phyloP scores from a whole-genome alignment of 2,888 invertebrate genomes.

The Melanchra persicariae region DNA sequence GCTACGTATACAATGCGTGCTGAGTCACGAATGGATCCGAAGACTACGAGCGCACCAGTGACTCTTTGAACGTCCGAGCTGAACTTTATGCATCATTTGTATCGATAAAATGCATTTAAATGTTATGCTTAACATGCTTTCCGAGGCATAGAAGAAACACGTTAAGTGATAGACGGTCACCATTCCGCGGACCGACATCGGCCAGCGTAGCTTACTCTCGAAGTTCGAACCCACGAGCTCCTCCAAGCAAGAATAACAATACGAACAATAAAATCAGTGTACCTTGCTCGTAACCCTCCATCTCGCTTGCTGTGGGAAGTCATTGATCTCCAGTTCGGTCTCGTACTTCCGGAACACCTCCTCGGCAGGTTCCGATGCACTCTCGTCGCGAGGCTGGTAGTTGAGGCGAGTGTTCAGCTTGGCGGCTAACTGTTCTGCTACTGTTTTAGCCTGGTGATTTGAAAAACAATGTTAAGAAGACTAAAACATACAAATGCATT shows the following conservation, averaged over 20 bases:
- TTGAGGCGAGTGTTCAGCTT: conserved; percentile 99
- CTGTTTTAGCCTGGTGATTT: conserved; percentile 94
- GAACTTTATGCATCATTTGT: too few relatives aligned
- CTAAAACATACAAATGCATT: too few relatives aligned
- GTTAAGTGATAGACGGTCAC: too few relatives aligned
- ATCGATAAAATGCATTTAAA: too few relatives aligned
- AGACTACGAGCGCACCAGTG: not conserved
- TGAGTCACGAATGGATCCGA: not conserved
- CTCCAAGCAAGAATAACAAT: too few relatives aligned
- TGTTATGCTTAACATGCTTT: too few relatives aligned
- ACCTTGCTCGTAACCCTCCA: conserved; percentile 99
- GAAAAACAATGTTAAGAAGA: not conserved
- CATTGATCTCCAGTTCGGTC: conserved; percentile 99
- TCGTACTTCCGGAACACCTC: conserved; percentile 97
- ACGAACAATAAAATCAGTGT: conserved; percentile 19
- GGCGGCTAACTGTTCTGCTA: conserved; percentile 99
- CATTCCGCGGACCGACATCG: too few relatives aligned
- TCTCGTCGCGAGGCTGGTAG: conserved; percentile 98
- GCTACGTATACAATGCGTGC: not conserved
- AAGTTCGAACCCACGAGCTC: too few relatives aligned
- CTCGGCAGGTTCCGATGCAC: conserved; percentile 90
- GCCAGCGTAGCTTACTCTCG: too few relatives aligned
- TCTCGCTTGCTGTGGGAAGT: conserved; percentile 99
- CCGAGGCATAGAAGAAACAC: too few relatives aligned
- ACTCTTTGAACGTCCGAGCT: too few relatives aligned